Evolutionary conservation across 2,797 vertebrate genomes (phyloP).

Genomic region (Phoeniculus purpureus): DNA sequence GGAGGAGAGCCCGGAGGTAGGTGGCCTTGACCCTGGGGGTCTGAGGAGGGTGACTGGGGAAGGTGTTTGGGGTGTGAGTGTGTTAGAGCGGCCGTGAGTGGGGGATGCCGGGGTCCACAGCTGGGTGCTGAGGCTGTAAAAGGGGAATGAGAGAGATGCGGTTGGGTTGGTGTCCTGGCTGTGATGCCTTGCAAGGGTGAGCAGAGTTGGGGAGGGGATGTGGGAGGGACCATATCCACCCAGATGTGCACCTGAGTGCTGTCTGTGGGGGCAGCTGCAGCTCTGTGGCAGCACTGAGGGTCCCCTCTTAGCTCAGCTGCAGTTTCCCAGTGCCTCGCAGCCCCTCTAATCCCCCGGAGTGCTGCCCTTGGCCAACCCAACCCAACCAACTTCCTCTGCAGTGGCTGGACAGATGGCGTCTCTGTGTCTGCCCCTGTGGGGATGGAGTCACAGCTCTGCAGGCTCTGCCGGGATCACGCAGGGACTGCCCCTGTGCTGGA

Average conservation of each 20-base stretch:
- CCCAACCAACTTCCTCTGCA: not conserved
- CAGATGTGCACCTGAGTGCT: not conserved
- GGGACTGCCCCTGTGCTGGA: rapidly evolving
- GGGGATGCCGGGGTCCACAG: rapidly evolving
- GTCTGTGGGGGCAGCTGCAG: rapidly evolving
- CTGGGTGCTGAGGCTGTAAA: not conserved
- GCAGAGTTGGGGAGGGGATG: too few species aligned
- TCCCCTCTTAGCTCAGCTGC: not conserved
- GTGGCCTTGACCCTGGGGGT: not conserved
- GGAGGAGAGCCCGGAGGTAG: conserved; percentile 45
- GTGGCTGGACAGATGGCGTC: rapidly evolving
- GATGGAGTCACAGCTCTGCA: not conserved
- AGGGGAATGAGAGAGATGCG: rapidly evolving
- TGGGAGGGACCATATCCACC: rapidly evolving
- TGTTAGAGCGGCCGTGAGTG: rapidly evolving
- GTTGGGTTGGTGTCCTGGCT: rapidly evolving
- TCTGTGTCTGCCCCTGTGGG: rapidly evolving
- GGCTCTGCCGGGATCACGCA: rapidly evolving
- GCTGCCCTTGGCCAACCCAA: not conserved
- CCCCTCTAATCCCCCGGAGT: not conserved
- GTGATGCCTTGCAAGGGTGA: rapidly evolving
- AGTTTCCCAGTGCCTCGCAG: not conserved
- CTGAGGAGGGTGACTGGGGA: not conserved
- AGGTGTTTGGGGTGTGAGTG: not conserved
- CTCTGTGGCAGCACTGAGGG: not conserved